Percentiles rank a stretch among this genome's conserved stretches.
Evolutionary conservation across 2,888 invertebrate species (phyloP).

Genomic region (Cephus rjabovi): DNA sequence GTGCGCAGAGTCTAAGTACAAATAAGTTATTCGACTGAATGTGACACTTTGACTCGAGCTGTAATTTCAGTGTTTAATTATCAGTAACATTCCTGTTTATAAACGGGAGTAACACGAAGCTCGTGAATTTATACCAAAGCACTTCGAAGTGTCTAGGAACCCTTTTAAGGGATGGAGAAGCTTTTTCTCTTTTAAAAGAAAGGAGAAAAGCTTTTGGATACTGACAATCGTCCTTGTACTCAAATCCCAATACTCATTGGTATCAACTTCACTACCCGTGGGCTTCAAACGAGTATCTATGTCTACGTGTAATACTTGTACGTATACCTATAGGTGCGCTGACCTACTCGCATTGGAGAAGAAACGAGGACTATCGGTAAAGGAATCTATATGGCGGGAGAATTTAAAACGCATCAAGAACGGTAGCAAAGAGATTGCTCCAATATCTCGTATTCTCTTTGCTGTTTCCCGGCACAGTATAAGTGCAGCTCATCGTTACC

Average conservation of each 20-base stretch:
- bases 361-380: not conserved
- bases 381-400: not conserved
- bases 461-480: not conserved
- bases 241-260: not conserved
- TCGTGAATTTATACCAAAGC: not conserved
- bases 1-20: not conserved
- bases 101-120: not conserved
- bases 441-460: not conserved
- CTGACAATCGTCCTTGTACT: not conserved
- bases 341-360: not conserved
- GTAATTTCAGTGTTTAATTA: not conserved
- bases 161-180: not conserved
- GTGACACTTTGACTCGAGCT: not conserved
- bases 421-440: not conserved
- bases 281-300: not conserved
- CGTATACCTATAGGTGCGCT: not conserved
- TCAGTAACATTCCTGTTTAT: not conserved
- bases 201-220: not conserved
- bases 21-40: not conserved
- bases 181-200: not conserved
- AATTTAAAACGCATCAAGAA: not conserved
- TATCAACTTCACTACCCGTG: not conserved
- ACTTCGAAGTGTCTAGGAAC: not conserved
- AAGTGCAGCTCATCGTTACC: not conserved
- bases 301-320: not conserved